Evolutionary conservation across 2,888 invertebrate species (phyloP).

Genomic region (Plemyria rubiginata): DNA sequence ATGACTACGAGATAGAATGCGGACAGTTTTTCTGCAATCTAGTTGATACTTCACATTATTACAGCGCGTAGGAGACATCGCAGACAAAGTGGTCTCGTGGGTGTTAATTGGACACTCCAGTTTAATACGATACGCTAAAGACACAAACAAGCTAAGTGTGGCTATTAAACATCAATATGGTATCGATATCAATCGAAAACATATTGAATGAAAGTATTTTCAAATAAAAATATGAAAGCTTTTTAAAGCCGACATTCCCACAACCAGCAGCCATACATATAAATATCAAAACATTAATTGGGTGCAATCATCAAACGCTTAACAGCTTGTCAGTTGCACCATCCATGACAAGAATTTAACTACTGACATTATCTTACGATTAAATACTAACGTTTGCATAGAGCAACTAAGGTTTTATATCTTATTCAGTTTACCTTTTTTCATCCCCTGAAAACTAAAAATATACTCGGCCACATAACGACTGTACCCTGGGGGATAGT

Average conservation of each 20-base stretch:
- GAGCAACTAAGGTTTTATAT: too few species aligned
- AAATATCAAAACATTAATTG: slow-evolving; percentile 11
- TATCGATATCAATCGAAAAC: slow-evolving; percentile 5
- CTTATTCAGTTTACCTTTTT: too few species aligned
- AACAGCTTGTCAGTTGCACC: slow-evolving; percentile 23
- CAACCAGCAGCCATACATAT: slow-evolving; percentile 4
- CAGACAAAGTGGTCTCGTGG: slow-evolving; percentile 50
- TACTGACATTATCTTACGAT: slow-evolving; percentile 49
- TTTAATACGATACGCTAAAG: slow-evolving; percentile 38
- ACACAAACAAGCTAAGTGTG: slow-evolving; percentile 33
- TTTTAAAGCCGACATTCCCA: slow-evolving; percentile 4
- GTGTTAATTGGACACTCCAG: slow-evolving; percentile 52
- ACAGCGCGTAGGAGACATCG: slow-evolving; percentile 50
- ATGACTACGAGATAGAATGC: background rate
- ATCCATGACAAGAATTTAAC: slow-evolving; percentile 54
- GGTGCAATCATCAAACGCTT: slow-evolving; percentile 8
- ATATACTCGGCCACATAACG: too few species aligned
- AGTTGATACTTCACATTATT: slow-evolving; percentile 51
- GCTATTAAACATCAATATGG: slow-evolving; percentile 33
- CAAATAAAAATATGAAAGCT: slow-evolving; percentile 4
- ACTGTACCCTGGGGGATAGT: too few species aligned
- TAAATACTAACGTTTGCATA: slow-evolving; percentile 8
- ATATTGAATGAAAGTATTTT: background rate
- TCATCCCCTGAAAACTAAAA: too few species aligned
- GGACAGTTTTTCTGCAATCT: slow-evolving; percentile 40